These are phyloP conservation scores for Stegodyphus dumicola DNA, from an alignment of 1,140 invertebrate genomes.

Conservation along the genomic window DNA sequence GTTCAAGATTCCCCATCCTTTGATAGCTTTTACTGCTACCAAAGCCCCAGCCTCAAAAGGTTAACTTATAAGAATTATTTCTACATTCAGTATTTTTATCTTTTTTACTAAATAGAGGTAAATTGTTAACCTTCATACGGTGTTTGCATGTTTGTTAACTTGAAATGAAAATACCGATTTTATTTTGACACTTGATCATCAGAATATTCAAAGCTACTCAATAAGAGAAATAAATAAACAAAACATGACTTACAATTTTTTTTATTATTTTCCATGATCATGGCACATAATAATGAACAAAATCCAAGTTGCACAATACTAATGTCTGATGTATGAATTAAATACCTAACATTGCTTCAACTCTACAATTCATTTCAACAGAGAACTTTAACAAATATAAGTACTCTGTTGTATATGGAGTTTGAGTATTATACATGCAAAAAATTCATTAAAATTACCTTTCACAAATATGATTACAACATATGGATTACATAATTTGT, in stretches of 20 bases:
- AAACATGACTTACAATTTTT: not conserved
- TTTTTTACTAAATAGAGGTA: no score
- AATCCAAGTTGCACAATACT: constrained; percentile 11
- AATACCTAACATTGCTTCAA: not conserved
- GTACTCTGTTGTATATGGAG: not conserved
- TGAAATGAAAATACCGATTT: no score
- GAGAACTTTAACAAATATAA: not conserved
- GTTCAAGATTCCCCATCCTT: no score
- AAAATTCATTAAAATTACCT: not conserved
- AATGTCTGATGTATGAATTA: constrained; percentile 19
- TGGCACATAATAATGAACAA: constrained; percentile 17
- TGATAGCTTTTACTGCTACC: no score
- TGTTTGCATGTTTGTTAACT: no score
- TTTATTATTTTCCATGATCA: constrained; percentile 13
- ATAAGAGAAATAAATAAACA: no score
- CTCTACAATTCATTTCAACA: not conserved
- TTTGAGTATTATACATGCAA: not conserved
- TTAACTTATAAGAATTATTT: no score
- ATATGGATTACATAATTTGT: not conserved
- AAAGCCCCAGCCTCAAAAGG: no score
- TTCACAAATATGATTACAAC: not conserved
- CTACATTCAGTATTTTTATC: no score
- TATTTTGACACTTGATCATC: no score
- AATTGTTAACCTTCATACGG: no score
- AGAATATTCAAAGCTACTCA: no score